phyloP scores from a whole-genome alignment of 2,113 vertebrate species.

The Cryptomyrus ogoouensis region DNA sequence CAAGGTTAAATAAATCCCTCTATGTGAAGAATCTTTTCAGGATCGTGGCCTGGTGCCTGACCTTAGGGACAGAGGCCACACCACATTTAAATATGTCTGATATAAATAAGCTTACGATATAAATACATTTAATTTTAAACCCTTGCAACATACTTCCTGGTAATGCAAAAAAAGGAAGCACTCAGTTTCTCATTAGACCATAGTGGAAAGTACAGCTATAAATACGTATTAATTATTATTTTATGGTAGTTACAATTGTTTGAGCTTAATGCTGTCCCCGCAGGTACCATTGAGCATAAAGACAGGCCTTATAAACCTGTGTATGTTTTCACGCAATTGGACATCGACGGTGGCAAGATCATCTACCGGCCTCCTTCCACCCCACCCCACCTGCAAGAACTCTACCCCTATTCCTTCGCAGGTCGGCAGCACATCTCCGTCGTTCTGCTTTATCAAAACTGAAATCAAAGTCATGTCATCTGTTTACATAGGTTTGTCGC shows the following conservation, averaged over 20 bases:
- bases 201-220: not conserved
- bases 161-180: conserved; percentile 2
- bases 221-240: not conserved
- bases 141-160: not conserved
- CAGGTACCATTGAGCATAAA: conserved; percentile 77
- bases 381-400: conserved; percentile 77
- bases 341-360: conserved; percentile 74
- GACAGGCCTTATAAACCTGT: conserved; percentile 63
- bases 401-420: conserved; percentile 82
- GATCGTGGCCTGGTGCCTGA: not conserved
- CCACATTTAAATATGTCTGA: not conserved
- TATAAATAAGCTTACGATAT: not conserved
- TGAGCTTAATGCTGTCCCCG: not conserved
- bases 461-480: not conserved
- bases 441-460: too few relatives aligned
- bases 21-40: not conserved
- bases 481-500: not conserved
- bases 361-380: conserved; percentile 76
- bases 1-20: conserved; percentile 67
- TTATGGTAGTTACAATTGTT: not conserved
- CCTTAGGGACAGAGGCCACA: not conserved
- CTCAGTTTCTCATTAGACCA: not conserved
- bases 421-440: conserved; percentile 56
- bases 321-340: conserved; percentile 76
- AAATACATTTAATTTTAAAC: not conserved